phyloP scores from a whole-genome alignment of 2,888 invertebrate species.

The Acrobasis repandana region DNA sequence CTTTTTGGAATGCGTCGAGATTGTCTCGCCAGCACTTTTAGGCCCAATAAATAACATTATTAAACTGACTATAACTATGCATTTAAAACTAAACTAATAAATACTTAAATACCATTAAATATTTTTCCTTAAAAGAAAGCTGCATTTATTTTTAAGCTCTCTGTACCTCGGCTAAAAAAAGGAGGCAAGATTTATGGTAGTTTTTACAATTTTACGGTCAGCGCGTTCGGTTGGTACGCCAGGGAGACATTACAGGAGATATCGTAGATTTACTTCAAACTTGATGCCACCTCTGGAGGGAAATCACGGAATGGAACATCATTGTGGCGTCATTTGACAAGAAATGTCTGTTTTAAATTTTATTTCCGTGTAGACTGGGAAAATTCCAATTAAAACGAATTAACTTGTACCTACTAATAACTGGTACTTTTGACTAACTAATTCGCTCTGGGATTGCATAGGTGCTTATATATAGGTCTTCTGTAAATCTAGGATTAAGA shows the following conservation, averaged over 20 bases:
- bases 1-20: too few relatives aligned
- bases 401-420: too few relatives aligned
- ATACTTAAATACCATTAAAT: too few relatives aligned
- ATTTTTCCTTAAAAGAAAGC: background rate
- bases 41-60: too few relatives aligned
- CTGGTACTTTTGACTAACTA: too few relatives aligned
- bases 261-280: constrained; percentile 78
- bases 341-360: constrained; percentile 33
- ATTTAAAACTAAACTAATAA: too few relatives aligned
- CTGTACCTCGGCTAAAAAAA: constrained; percentile 43
- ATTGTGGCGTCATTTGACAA: constrained; percentile 61
- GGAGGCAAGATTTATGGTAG: constrained; percentile 74
- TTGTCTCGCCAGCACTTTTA: too few relatives aligned
- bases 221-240: constrained; percentile 67
- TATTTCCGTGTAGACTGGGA: background rate
- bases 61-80: too few relatives aligned
- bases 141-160: background rate
- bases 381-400: background rate
- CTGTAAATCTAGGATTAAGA: too few relatives aligned
- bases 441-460: too few relatives aligned
- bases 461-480: too few relatives aligned
- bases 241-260: constrained; percentile 76
- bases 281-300: constrained; percentile 74
- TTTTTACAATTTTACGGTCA: constrained; percentile 82
- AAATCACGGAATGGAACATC: constrained; percentile 71